Evolutionary conservation across 2,888 invertebrate species (phyloP).

Genomic region (Halictus quadricinctus): DNA sequence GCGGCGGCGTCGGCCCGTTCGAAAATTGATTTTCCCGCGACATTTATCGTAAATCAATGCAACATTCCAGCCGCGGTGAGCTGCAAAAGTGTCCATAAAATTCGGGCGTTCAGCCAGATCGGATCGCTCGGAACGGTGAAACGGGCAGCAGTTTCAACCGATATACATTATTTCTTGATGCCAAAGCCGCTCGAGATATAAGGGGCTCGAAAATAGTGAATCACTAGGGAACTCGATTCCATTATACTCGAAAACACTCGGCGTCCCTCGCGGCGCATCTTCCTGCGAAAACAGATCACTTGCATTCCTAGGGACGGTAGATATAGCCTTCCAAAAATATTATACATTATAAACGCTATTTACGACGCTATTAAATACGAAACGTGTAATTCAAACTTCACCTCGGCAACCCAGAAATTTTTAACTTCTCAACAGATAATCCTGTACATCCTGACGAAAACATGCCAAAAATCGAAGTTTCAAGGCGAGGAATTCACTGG

Average conservation of each 20-base stretch:
- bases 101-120: constrained; percentile 63
- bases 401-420: too few species aligned
- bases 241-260: constrained; percentile 31
- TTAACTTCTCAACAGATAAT: too few species aligned
- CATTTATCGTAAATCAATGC: constrained; percentile 60
- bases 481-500: too few species aligned
- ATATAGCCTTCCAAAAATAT: too few species aligned
- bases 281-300: neutral
- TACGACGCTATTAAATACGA: too few species aligned
- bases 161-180: constrained; percentile 59
- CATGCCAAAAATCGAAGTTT: too few species aligned
- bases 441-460: too few species aligned
- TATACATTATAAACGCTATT: too few species aligned
- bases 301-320: too few species aligned
- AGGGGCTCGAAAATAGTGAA: constrained; percentile 41
- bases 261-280: constrained; percentile 35
- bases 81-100: constrained; percentile 62
- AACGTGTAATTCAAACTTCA: too few species aligned
- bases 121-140: constrained; percentile 57
- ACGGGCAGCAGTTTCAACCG: constrained; percentile 50
- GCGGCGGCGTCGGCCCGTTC: neutral
- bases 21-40: constrained; percentile 55
- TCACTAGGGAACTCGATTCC: constrained; percentile 40
- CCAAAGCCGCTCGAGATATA: constrained; percentile 50
- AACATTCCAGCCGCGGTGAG: constrained; percentile 36